Evolutionary conservation across 2,113 vertebrate genomes (phyloP).

Genomic region (Rhabdornis inornatus): DNA sequence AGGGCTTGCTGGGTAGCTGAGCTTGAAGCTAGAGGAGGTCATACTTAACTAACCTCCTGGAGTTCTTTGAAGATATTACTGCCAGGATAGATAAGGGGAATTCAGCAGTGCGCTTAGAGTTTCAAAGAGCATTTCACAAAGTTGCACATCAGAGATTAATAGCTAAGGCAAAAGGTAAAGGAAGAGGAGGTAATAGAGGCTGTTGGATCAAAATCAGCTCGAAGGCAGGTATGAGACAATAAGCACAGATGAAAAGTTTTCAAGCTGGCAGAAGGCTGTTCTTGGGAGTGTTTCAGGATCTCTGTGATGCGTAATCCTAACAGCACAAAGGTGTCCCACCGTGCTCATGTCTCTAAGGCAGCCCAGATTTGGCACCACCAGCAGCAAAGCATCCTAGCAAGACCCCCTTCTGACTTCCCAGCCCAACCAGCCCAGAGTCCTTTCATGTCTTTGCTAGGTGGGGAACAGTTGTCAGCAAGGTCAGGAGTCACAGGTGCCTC

Average conservation of each 20-base stretch:
- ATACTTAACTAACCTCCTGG: constrained; percentile 70
- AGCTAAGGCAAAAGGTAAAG: constrained; percentile 62
- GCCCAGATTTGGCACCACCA: not conserved
- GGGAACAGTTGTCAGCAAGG: not conserved
- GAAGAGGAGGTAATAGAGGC: constrained; percentile 58
- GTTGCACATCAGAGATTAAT: constrained; percentile 66
- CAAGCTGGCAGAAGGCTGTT: constrained; percentile 49
- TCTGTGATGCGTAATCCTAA: not conserved
- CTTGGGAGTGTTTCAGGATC: constrained; percentile 31
- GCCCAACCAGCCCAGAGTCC: not conserved
- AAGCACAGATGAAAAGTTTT: constrained; percentile 54
- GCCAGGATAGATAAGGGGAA: constrained; percentile 69
- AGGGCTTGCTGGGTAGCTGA: constrained; percentile 64
- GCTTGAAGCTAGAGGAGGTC: constrained; percentile 67
- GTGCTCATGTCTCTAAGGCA: not conserved
- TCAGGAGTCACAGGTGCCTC: not conserved
- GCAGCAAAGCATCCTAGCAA: not conserved
- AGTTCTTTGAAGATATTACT: constrained; percentile 71
- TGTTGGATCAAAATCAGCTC: constrained; percentile 51
- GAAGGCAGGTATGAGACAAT: constrained; percentile 56
- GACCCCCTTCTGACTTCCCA: not conserved
- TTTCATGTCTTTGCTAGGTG: not conserved
- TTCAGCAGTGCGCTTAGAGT: constrained; percentile 48
- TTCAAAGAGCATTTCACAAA: constrained; percentile 68
- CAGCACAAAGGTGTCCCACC: constrained; percentile 8